Conservation (phyloP, 2,797 vertebrate species). For the Lithobates sylvaticus region DNA sequence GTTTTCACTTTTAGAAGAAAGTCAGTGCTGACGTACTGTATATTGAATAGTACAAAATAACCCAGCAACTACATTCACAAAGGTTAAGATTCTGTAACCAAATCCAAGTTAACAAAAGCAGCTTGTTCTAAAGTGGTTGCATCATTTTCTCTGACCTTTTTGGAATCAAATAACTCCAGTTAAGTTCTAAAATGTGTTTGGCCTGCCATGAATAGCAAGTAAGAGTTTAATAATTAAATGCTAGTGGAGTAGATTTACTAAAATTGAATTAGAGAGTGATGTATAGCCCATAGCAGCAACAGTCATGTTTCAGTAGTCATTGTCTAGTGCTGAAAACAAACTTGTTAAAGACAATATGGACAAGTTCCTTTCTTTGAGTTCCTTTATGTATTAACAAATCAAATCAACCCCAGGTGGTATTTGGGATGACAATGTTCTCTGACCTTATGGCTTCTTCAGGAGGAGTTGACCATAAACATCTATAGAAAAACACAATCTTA, state of each 20-base stretch:
- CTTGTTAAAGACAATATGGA: not conserved
- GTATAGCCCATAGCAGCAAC: not conserved
- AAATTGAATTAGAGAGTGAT: not conserved
- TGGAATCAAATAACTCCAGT: not conserved
- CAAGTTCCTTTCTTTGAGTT: too few species aligned
- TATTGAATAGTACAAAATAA: not conserved
- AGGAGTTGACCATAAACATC: too few species aligned
- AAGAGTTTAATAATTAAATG: not conserved
- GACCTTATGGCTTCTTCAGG: too few species aligned
- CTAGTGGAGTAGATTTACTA: not conserved
- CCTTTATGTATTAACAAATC: too few species aligned
- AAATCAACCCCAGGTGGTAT: too few species aligned
- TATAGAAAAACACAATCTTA: too few species aligned
- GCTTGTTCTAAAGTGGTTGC: conserved; percentile 29
- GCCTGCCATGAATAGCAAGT: too few species aligned
- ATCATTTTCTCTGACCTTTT: conserved; percentile 40
- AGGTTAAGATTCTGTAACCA: conserved; percentile 6
- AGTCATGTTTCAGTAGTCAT: too few species aligned
- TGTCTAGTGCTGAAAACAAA: too few species aligned
- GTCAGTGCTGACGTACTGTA: not conserved
- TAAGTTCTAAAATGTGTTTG: not conserved
- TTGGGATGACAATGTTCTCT: too few species aligned
- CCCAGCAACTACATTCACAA: not conserved
- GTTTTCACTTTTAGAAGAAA: not conserved
- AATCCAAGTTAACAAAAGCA: conserved; percentile 32